These are phyloP conservation scores for Agelastica alni DNA, from an alignment of 2,888 invertebrate genomes.

Conservation along the genomic window DNA sequence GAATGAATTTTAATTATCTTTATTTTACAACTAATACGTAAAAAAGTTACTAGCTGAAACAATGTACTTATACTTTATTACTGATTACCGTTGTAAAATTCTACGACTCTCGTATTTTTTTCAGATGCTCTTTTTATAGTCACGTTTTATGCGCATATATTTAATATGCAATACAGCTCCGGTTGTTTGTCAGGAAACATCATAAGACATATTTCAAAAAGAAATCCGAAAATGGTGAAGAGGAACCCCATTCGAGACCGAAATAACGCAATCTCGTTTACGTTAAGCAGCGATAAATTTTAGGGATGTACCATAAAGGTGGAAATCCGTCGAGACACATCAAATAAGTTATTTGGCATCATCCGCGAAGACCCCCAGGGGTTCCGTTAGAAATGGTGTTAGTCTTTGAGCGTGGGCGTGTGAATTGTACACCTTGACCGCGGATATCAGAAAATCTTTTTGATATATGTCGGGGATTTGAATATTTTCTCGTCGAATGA, in stretches of 20 bases:
- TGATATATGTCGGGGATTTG: constrained; percentile 9
- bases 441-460: constrained; percentile 5
- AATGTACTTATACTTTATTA: too few species aligned
- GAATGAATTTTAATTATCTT: too few species aligned
- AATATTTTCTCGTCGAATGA: constrained; percentile 4
- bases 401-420: constrained; percentile 9
- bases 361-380: constrained; percentile 21
- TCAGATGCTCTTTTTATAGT: too few species aligned
- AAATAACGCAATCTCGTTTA: constrained; percentile 22
- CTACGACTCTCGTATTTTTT: too few species aligned
- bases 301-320: constrained; percentile 19
- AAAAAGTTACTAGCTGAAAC: too few species aligned
- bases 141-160: neutral
- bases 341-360: constrained; percentile 25
- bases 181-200: neutral
- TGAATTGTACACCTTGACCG: constrained; percentile 17
- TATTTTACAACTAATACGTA: too few species aligned
- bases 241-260: constrained; percentile 1
- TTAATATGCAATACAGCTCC: constrained; percentile 11
- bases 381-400: constrained; percentile 17
- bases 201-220: constrained; percentile 17
- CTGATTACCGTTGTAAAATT: too few species aligned
- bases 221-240: constrained; percentile 2
- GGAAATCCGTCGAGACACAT: constrained; percentile 23
- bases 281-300: constrained; percentile 23